A percentile compares a stretch with the other conserved stretches of the same genome.
Evolutionary conservation across 2,797 vertebrate species (phyloP).

Genomic region (Eulemur rubriventer): DNA sequence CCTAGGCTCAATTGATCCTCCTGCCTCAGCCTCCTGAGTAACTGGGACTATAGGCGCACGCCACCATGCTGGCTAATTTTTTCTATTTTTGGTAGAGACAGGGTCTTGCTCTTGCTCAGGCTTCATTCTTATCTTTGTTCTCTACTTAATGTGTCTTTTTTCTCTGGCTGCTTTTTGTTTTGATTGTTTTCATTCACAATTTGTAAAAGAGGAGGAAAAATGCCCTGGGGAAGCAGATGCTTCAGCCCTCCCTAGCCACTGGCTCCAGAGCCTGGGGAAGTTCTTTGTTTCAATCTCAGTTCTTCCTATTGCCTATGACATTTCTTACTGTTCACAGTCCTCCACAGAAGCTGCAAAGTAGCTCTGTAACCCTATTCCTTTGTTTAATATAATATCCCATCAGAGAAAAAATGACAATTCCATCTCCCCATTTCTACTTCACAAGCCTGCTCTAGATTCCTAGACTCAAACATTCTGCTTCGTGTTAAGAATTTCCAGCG

Average conservation of each 20-base stretch:
- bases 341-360: neutral
- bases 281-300: neutral
- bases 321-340: neutral
- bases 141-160: too few relatives aligned
- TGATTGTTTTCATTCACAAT: neutral
- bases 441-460: too few relatives aligned
- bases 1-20: too few relatives aligned
- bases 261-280: neutral
- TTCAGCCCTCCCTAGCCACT: neutral
- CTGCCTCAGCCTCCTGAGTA: too few relatives aligned
- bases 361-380: neutral
- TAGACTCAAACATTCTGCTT: too few relatives aligned
- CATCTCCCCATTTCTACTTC: neutral
- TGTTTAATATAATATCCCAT: neutral
- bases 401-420: neutral
- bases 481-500: too few relatives aligned
- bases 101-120: too few relatives aligned
- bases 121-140: too few relatives aligned
- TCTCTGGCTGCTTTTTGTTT: too few relatives aligned
- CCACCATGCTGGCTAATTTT: too few relatives aligned
- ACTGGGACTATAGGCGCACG: too few relatives aligned
- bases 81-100: too few relatives aligned
- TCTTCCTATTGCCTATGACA: neutral
- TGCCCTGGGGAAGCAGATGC: neutral
- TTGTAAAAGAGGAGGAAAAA: neutral